These are phyloP conservation scores for Eupithecia abbreviata DNA, from an alignment of 2,888 invertebrate genomes.

Conservation along the genomic window DNA sequence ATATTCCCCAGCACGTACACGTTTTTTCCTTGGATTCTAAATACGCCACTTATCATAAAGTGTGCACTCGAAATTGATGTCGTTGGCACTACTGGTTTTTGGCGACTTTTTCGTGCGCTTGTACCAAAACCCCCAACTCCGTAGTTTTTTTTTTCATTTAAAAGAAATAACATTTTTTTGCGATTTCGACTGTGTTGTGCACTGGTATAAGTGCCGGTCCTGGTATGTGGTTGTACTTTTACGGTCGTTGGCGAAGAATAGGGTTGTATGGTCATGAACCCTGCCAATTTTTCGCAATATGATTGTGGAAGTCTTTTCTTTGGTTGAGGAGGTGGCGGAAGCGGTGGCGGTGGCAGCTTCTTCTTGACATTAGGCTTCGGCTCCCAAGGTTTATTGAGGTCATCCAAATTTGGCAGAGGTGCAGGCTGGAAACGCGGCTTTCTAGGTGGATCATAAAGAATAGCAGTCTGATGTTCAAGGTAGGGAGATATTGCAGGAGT, in stretches of 20 bases:
- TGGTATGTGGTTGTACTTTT: conserved; percentile 21
- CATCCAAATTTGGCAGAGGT: conserved; percentile 69
- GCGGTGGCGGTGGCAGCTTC: conserved; percentile 62
- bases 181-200: conserved; percentile 47
- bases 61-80: conserved; percentile 65
- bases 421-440: conserved; percentile 53
- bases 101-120: conserved; percentile 38
- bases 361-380: conserved; percentile 57
- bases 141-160: conserved; percentile 63
- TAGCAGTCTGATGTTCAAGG: conserved; percentile 64
- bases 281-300: conserved; percentile 70
- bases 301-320: conserved; percentile 63
- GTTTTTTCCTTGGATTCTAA: conserved; percentile 57
- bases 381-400: conserved; percentile 67
- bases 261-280: conserved; percentile 55
- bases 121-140: conserved; percentile 48
- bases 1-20: conserved; percentile 64
- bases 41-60: conserved; percentile 68
- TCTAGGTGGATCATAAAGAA: conserved; percentile 56
- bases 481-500: conserved; percentile 65
- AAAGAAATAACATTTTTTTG: conserved; percentile 49
- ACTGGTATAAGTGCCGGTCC: conserved; percentile 48
- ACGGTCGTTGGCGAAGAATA: conserved; percentile 48
- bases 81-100: conserved; percentile 58
- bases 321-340: conserved; percentile 70